Evolutionary conservation across 2,113 vertebrate species (phyloP), one percentile per base, ranked within the genome.

Genomic region (Barbus barbus): DNA sequence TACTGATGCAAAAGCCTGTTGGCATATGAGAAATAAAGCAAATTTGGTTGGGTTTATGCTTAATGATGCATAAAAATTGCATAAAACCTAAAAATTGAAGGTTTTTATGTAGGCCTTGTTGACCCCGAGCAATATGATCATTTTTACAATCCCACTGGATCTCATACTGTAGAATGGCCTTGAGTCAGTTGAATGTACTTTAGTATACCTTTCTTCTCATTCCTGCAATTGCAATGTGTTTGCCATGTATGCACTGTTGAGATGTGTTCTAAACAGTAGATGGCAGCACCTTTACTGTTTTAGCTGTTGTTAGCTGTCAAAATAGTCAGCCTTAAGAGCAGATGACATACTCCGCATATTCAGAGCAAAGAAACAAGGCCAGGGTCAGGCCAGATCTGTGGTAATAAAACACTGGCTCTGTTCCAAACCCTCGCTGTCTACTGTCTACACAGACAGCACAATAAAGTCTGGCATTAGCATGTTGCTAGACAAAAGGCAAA

Each of bases 271-370:
- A 1, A 41, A 26, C 69, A 72, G 73, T 31, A 77, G 60, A 73
- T 77, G 48, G 61, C 63, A 38, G 73, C 77, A 76, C 24, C 9
- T 67, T 72, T n/a, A 36, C 60, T 46, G 38, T 58, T 75, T 69
- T 14, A 22, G 13, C 33, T 36, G 33, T 36, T n/a, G n/a, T 7
- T 12, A 16, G 5, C 78, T 60, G 26, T 58, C 44, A 41, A 9
- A 41, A 7, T 38, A 38, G 36, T 38, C 7, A 36, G 4, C 5
- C n/a, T n/a, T n/a, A n/a, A 0, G 5, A n/a, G n/a, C n/a, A n/a
- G n/a, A n/a, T n/a, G n/a, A n/a, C n/a, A n/a, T n/a, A n/a, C n/a
- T n/a, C n/a, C n/a, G n/a, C n/a, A 6, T 18, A 18, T 33, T 67
- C 8, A 18, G 24, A 61, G 58, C 63, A 33, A 67, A 31, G n/a